Evolutionary conservation across 2,797 vertebrate genomes (phyloP).

Genomic region (Peromyscus nudipes): DNA sequence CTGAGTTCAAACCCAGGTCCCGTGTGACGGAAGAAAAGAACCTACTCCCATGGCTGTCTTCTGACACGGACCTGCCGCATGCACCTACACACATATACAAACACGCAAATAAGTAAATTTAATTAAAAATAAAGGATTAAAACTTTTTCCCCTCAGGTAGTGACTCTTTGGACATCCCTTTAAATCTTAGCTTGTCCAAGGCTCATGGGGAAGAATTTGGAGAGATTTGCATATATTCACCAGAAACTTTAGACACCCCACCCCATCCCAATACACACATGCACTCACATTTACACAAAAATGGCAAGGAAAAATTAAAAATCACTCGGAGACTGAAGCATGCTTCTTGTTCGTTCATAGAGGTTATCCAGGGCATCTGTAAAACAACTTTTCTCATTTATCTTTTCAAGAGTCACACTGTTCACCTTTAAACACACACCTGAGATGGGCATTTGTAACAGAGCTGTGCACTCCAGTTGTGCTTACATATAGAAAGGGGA

Average conservation of each 20-base stretch:
- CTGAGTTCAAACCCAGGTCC: background rate
- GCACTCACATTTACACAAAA: background rate
- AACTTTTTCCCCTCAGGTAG: background rate
- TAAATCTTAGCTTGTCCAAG: background rate
- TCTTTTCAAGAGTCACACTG: slow-evolving; percentile 58
- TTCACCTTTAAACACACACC: slow-evolving; percentile 66
- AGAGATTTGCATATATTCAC: background rate
- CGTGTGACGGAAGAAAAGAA: background rate
- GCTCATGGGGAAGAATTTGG: background rate
- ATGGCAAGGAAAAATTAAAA: slow-evolving; percentile 33
- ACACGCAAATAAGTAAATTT: background rate
- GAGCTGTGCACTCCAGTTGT: background rate
- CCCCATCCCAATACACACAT: too few species aligned
- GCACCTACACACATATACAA: background rate
- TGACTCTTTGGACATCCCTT: background rate
- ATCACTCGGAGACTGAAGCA: slow-evolving; percentile 5
- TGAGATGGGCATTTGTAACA: slow-evolving; percentile 35
- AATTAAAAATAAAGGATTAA: background rate
- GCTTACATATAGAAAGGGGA: slow-evolving; percentile 49
- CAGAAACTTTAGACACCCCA: background rate
- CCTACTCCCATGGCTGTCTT: background rate
- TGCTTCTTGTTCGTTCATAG: slow-evolving; percentile 25
- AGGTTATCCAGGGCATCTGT: slow-evolving; percentile 4
- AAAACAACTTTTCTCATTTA: slow-evolving; percentile 62
- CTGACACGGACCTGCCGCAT: background rate